Conservation (phyloP, 2,797 vertebrate species). For the Anomalospiza imberbis region DNA sequence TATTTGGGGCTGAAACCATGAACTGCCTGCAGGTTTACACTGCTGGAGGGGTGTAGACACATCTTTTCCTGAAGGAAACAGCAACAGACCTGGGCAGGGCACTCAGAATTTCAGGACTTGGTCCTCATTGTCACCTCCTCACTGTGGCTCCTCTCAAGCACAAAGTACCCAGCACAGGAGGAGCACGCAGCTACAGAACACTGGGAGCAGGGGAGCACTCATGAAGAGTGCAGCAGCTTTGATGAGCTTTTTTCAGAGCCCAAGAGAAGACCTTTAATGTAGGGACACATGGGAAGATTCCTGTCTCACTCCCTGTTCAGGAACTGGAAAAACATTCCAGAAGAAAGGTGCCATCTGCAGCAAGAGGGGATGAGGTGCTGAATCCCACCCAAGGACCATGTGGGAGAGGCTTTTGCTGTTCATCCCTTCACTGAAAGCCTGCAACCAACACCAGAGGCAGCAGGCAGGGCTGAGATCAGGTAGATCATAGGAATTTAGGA, state of each 20-base stretch:
- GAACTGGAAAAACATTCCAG: not conserved
- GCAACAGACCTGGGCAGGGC: not conserved
- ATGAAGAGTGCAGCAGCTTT: not conserved
- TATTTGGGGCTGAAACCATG: not conserved
- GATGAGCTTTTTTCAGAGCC: not conserved
- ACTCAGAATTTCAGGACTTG: not conserved
- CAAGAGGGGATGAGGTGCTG: not conserved
- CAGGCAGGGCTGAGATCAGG: not conserved
- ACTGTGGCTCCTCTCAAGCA: accelerated
- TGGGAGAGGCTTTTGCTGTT: not conserved
- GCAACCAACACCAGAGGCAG: not conserved
- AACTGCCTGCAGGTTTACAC: not conserved
- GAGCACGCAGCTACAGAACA: not conserved
- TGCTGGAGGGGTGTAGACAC: not conserved
- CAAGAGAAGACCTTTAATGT: accelerated
- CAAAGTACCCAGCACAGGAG: not conserved
- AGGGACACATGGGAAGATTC: not conserved
- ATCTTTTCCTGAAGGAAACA: not conserved
- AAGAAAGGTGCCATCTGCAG: not conserved
- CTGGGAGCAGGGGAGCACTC: not conserved
- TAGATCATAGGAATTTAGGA: not conserved
- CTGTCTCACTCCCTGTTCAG: not conserved
- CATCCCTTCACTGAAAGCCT: not conserved
- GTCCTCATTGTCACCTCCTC: not conserved
- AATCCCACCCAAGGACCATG: not conserved